Conservation (phyloP, 2,797 vertebrate species). For the Eremophila alpestris region DNA sequence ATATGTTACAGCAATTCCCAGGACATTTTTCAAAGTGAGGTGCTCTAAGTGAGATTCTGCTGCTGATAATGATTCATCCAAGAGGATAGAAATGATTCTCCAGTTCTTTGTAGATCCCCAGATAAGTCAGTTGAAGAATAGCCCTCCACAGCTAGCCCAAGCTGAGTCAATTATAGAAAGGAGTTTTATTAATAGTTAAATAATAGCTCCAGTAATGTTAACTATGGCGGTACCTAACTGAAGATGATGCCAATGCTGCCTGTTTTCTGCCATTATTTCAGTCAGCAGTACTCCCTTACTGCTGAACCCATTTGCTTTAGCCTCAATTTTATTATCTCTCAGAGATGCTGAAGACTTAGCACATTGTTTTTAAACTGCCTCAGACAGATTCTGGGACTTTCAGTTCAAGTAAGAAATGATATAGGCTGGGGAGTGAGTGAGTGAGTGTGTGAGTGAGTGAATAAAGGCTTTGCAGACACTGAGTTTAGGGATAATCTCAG, state of each 20-base stretch:
- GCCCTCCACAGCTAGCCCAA: neutral
- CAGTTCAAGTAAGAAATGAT: neutral
- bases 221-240: neutral
- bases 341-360: neutral
- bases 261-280: neutral
- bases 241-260: neutral
- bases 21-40: neutral
- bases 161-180: neutral
- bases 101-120: neutral
- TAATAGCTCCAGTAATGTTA: neutral
- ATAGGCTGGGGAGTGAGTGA: neutral
- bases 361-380: neutral
- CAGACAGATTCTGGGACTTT: neutral
- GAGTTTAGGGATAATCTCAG: neutral
- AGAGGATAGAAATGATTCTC: constrained; percentile 5
- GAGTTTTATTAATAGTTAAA: constrained; percentile 15
- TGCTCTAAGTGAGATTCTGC: neutral
- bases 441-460: too few species aligned
- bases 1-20: neutral
- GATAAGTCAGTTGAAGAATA: neutral
- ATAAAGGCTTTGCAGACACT: neutral
- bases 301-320: neutral
- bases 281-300: neutral
- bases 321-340: neutral
- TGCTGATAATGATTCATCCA: neutral